phyloP scores from a whole-genome alignment of 2,888 invertebrate species.

The Drosophila testacea region DNA sequence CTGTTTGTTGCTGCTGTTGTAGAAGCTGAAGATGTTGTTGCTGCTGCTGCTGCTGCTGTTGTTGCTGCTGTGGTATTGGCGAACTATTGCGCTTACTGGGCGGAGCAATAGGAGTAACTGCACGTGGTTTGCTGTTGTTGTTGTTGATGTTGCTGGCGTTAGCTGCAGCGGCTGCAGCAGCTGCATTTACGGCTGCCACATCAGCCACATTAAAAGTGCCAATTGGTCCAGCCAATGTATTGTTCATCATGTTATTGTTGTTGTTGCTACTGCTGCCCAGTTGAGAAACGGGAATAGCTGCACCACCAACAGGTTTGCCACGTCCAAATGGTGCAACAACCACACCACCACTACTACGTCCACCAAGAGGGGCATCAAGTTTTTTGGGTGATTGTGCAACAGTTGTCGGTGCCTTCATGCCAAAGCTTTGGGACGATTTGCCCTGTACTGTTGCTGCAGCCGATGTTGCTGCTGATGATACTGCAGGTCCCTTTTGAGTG shows the following conservation, averaged over 20 bases:
- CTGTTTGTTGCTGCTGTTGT: conserved; percentile 24
- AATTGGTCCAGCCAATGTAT: conserved; percentile 83
- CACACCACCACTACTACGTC: conserved; percentile 69
- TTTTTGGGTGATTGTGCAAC: conserved; percentile 84
- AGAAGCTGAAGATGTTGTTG: conserved; percentile 9
- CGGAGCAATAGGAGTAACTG: conserved; percentile 84
- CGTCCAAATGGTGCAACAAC: conserved; percentile 82
- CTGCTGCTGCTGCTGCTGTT: conserved; percentile 26
- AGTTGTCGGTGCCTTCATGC: conserved; percentile 85
- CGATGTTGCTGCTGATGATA: not conserved
- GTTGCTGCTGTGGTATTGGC: conserved; percentile 50
- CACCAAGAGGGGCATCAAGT: conserved; percentile 57
- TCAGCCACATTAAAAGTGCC: conserved; percentile 84
- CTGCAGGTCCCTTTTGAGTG: conserved; percentile 31
- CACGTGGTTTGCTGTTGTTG: conserved; percentile 59
- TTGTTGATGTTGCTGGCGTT: conserved; percentile 20
- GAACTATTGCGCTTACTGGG: conserved; percentile 70
- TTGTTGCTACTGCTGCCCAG: conserved; percentile 59
- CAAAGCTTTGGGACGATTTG: conserved; percentile 81
- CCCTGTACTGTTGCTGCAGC: conserved; percentile 10
- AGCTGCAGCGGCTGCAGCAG: conserved; percentile 71
- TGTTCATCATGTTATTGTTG: conserved; percentile 68
- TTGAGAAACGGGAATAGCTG: conserved; percentile 46
- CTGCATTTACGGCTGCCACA: conserved; percentile 82
- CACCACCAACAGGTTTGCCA: conserved; percentile 75